Conservation (phyloP, 2,888 invertebrate genomes). For the Calliscelio sp. region DNA sequence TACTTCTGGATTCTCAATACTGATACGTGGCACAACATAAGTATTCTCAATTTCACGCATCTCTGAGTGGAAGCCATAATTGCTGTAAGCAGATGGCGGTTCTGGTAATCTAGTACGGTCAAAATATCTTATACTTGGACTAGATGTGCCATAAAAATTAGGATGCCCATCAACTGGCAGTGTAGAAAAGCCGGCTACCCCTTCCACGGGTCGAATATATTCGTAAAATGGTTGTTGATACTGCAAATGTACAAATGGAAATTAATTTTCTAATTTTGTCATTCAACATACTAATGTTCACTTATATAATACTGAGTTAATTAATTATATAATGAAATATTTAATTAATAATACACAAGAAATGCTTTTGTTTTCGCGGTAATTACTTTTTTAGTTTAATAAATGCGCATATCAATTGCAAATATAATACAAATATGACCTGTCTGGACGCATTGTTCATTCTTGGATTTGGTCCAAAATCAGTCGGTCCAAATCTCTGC, state of each 20-base stretch:
- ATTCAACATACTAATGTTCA: too few species aligned
- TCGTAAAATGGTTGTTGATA: slow-evolving; percentile 81
- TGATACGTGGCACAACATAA: slow-evolving; percentile 81
- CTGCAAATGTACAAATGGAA: slow-evolving; percentile 74
- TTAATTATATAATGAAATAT: too few species aligned
- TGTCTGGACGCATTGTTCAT: slow-evolving; percentile 73
- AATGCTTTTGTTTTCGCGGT: too few species aligned
- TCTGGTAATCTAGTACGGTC: slow-evolving; percentile 71
- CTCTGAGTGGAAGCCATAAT: slow-evolving; percentile 83
- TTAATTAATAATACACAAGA: too few species aligned
- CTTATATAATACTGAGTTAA: too few species aligned
- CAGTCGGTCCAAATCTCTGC: slow-evolving; percentile 78
- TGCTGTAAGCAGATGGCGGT: slow-evolving; percentile 80
- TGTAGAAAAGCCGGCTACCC: slow-evolving; percentile 69
- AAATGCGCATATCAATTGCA: too few species aligned
- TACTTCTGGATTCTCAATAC: slow-evolving; percentile 82
- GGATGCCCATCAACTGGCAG: slow-evolving; percentile 75
- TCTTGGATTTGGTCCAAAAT: slow-evolving; percentile 80
- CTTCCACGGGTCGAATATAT: slow-evolving; percentile 77
- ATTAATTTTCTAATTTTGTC: too few species aligned
- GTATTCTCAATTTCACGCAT: slow-evolving; percentile 82
- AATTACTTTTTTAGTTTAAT: too few species aligned
- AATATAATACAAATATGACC: slow-evolving; percentile 36
- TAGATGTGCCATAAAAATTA: slow-evolving; percentile 82
- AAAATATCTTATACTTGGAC: slow-evolving; percentile 76